These are phyloP conservation scores for Cotesia congregata DNA, from an alignment of 2,888 invertebrate species.

Conservation along the genomic window DNA sequence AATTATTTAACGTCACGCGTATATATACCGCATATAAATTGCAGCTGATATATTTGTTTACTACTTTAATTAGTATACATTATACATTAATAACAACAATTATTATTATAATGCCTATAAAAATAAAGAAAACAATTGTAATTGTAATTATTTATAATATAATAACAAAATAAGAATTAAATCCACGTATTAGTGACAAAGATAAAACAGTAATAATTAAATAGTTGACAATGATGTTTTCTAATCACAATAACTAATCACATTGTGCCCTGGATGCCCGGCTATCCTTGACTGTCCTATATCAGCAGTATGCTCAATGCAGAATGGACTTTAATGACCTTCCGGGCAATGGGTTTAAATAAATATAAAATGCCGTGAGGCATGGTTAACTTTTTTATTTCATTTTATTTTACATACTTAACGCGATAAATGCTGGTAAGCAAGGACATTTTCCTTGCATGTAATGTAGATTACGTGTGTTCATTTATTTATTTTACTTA, in stretches of 20 bases:
- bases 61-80: not conserved
- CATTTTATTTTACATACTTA: slow-evolving; percentile 21
- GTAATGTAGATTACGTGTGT: slow-evolving; percentile 28
- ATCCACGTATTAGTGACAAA: not conserved
- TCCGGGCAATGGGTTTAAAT: slow-evolving; percentile 43
- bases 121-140: not conserved
- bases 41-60: not conserved
- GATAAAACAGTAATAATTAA: not conserved
- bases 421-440: slow-evolving; percentile 61
- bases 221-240: not conserved
- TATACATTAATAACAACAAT: not conserved
- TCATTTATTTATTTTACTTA: slow-evolving; percentile 41
- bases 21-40: not conserved
- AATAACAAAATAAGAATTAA: not conserved
- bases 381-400: slow-evolving; percentile 45
- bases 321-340: slow-evolving; percentile 49
- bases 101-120: not conserved
- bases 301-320: slow-evolving; percentile 11
- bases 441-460: slow-evolving; percentile 52
- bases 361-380: slow-evolving; percentile 47
- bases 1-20: slow-evolving; percentile 17
- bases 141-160: not conserved
- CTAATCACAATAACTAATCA: not conserved
- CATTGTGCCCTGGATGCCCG: slow-evolving; percentile 7
- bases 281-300: slow-evolving; percentile 54